A percentile compares a stretch with the other conserved stretches of the same genome.
These are phyloP conservation scores for Noctuana brunneofusca DNA, from an alignment of 2,888 invertebrate genomes.

Conservation along the genomic window DNA sequence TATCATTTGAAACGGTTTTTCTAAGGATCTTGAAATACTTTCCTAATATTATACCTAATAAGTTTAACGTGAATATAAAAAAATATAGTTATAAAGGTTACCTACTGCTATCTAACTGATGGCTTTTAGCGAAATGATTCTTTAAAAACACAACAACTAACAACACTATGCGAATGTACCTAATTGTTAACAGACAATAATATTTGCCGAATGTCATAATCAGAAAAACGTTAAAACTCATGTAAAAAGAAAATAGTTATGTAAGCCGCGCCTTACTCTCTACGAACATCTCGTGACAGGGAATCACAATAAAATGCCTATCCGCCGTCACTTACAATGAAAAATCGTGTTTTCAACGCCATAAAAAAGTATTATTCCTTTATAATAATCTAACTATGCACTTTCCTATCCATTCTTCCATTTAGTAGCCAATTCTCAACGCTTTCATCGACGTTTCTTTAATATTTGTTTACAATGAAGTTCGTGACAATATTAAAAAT, in stretches of 20 bases:
- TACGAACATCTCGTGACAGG: conserved; percentile 3
- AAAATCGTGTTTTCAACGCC: conserved; percentile 16
- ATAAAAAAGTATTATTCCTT: conserved; percentile 31
- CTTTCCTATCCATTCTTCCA: conserved; percentile 65
- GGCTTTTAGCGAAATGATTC: too few relatives aligned
- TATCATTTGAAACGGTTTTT: too few relatives aligned
- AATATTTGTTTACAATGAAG: conserved; percentile 58
- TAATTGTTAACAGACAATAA: not conserved
- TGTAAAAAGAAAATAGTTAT: not conserved
- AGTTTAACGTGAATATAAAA: too few relatives aligned
- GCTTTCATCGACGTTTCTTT: conserved; percentile 64
- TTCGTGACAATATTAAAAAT: conserved; percentile 52
- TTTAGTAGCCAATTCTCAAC: conserved; percentile 65
- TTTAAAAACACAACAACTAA: too few relatives aligned
- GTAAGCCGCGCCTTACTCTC: conserved; percentile 1
- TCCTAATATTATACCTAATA: too few relatives aligned
- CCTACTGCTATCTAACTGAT: too few relatives aligned
- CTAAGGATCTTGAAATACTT: too few relatives aligned
- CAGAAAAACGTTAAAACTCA: not conserved
- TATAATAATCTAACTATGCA: conserved; percentile 41
- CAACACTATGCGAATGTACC: too few relatives aligned
- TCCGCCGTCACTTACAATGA: conserved; percentile 8
- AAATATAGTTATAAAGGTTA: too few relatives aligned
- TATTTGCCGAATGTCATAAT: not conserved
- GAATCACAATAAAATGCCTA: conserved; percentile 9